Conservation (phyloP, 1,140 invertebrate genomes). For the Drosophila obscura region DNA sequence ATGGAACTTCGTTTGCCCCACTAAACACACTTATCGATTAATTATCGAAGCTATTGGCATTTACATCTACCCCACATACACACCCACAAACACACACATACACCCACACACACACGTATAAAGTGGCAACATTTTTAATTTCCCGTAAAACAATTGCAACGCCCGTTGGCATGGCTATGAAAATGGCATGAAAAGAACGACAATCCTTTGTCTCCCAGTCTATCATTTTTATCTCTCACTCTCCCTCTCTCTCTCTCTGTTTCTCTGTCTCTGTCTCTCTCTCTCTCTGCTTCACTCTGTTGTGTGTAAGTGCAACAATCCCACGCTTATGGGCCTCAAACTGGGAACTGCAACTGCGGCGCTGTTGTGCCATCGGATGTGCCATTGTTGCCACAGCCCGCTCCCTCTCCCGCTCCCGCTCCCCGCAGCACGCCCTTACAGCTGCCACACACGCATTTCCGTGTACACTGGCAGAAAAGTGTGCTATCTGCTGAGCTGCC, state of each 20-base stretch:
- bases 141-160: slow-evolving; percentile 50
- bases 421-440: slow-evolving; percentile 20
- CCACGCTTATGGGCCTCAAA: neutral
- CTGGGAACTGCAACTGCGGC: slow-evolving; percentile 26
- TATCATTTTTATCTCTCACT: neutral
- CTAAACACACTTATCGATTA: slow-evolving; percentile 22
- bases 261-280: neutral
- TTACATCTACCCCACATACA: slow-evolving; percentile 1
- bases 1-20: neutral
- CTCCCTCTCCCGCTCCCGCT: too few species aligned
- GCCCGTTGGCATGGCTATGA: slow-evolving; percentile 23
- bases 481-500: too few species aligned
- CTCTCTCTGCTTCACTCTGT: neutral
- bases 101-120: slow-evolving; percentile 1
- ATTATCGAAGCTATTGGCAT: slow-evolving; percentile 34
- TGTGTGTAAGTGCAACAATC: neutral
- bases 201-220: slow-evolving; percentile 13
- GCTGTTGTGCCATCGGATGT: slow-evolving; percentile 34
- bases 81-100: slow-evolving; percentile 2
- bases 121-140: slow-evolving; percentile 56
- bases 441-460: slow-evolving; percentile 20
- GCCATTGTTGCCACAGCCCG: slow-evolving; percentile 20
- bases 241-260: neutral
- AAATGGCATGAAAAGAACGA: slow-evolving; percentile 41
- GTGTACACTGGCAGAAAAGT: neutral